These are phyloP conservation scores for Sebastes hopkinsi DNA, from an alignment of 2,797 vertebrate species.

Conservation along the genomic window DNA sequence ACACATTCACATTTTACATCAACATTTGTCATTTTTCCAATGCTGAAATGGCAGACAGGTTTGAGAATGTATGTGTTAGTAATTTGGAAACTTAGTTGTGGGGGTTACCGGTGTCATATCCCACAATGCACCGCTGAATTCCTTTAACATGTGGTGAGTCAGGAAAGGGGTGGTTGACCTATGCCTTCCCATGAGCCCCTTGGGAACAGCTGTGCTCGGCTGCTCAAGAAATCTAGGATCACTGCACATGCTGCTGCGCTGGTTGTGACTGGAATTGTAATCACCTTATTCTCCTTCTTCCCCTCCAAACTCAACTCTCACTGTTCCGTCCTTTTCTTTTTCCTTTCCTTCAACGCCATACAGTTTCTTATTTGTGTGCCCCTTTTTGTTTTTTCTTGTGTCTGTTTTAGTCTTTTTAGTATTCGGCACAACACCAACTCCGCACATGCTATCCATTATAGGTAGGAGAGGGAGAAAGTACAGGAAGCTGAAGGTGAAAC, in stretches of 20 bases:
- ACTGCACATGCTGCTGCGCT: constrained; percentile 70
- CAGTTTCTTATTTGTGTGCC: constrained; percentile 40
- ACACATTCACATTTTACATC: constrained; percentile 20
- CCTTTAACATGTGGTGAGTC: constrained; percentile 89
- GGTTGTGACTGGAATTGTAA: constrained; percentile 85
- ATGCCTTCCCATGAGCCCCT: constrained; percentile 83
- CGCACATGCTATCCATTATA: constrained; percentile 84
- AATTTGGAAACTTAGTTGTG: constrained; percentile 80
- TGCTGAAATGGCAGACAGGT: constrained; percentile 52
- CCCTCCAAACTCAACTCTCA: constrained; percentile 30
- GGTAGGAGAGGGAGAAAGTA: constrained; percentile 70
- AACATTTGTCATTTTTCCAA: constrained; percentile 47
- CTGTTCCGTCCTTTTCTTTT: constrained; percentile 5
- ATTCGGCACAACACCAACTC: constrained; percentile 51
- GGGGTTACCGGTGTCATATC: constrained; percentile 81
- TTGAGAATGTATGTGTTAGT: constrained; percentile 81
- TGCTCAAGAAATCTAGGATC: constrained; percentile 80
- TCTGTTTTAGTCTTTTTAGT: constrained; percentile 56
- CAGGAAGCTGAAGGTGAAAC: constrained; percentile 74
- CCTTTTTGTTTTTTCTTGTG: constrained; percentile 18
- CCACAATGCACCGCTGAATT: constrained; percentile 86
- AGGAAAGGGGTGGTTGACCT: constrained; percentile 89
- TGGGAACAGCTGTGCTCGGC: constrained; percentile 76
- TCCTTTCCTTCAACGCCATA: background rate
- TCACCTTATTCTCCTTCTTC: constrained; percentile 72